A percentile compares a stretch with the other conserved stretches of the same genome.
phyloP scores from a whole-genome alignment of 2,797 vertebrate genomes.

The Peromyscus aztecus region DNA sequence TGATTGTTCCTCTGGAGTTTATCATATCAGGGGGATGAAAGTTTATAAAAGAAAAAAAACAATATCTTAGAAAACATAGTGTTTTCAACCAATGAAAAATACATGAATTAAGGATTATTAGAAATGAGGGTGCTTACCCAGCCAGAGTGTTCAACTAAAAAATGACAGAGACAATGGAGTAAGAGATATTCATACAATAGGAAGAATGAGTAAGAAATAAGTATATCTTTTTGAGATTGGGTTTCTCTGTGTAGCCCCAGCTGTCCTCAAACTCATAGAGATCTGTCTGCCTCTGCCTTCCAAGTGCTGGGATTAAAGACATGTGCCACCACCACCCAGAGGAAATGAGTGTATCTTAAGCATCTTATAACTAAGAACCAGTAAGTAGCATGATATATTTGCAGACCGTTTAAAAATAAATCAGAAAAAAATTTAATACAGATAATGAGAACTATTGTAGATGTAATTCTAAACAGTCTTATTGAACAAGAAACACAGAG shows the following conservation, averaged over 20 bases:
- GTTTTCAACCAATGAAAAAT: not conserved
- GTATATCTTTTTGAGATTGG: too few species aligned
- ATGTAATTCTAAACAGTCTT: too few species aligned
- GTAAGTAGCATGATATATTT: not conserved
- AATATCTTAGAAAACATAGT: not conserved
- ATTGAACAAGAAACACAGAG: too few species aligned
- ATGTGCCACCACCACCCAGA: too few species aligned
- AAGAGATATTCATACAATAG: not conserved
- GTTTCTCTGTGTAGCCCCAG: too few species aligned
- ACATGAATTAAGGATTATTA: not conserved
- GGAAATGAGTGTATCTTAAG: not conserved
- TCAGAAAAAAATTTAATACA: not conserved
- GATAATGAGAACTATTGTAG: too few species aligned
- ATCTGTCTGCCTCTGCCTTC: too few species aligned
- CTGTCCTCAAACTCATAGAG: too few species aligned
- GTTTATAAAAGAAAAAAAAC: not conserved
- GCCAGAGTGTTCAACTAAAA: not conserved
- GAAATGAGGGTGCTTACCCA: not conserved
- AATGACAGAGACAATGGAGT: not conserved
- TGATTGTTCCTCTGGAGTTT: not conserved
- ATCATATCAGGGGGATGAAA: rapidly evolving
- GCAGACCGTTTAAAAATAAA: not conserved
- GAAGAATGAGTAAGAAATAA: not conserved
- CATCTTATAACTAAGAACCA: not conserved
- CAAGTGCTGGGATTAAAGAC: too few species aligned